A percentile compares a stretch with the other conserved stretches of the same genome.
These are phyloP conservation scores for Myiagra hebetior DNA, from an alignment of 2,113 vertebrate genomes.

Conservation along the genomic window DNA sequence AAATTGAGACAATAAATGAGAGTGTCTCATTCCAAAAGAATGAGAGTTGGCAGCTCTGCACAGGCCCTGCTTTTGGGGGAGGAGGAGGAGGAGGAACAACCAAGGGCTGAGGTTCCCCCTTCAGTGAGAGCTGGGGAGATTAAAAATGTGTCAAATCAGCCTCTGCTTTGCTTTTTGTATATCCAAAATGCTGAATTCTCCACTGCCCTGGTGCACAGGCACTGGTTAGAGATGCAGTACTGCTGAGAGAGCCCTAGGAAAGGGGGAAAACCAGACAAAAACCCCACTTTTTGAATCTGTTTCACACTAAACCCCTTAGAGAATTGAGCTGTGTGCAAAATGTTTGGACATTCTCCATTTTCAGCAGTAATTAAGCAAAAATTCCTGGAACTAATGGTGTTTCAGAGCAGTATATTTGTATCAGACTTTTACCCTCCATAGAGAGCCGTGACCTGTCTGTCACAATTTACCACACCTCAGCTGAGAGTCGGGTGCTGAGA, in stretches of 20 bases:
- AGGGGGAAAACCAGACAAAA: not conserved
- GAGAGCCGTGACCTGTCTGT: not conserved
- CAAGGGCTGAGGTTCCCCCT: not conserved
- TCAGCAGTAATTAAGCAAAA: not conserved
- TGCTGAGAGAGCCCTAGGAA: not conserved
- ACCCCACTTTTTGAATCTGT: not conserved
- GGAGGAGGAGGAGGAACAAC: not conserved
- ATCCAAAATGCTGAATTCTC: not conserved
- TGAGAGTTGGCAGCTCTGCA: conserved; percentile 55
- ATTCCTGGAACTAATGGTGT: not conserved
- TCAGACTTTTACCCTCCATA: accelerated
- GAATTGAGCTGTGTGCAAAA: not conserved
- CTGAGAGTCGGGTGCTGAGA: not conserved
- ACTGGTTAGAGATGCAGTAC: not conserved
- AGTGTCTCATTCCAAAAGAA: conserved; percentile 68
- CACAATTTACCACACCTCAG: not conserved
- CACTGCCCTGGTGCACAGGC: not conserved
- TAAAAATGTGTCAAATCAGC: not conserved
- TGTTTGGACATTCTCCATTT: not conserved
- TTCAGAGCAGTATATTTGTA: not conserved
- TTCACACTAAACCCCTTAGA: not conserved
- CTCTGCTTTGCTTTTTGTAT: not conserved
- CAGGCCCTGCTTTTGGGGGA: not conserved
- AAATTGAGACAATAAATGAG: conserved; percentile 79
- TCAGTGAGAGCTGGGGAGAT: not conserved